Evolutionary conservation across 2,888 invertebrate genomes (phyloP).

Genomic region (Rambutsinella grinnellia): DNA sequence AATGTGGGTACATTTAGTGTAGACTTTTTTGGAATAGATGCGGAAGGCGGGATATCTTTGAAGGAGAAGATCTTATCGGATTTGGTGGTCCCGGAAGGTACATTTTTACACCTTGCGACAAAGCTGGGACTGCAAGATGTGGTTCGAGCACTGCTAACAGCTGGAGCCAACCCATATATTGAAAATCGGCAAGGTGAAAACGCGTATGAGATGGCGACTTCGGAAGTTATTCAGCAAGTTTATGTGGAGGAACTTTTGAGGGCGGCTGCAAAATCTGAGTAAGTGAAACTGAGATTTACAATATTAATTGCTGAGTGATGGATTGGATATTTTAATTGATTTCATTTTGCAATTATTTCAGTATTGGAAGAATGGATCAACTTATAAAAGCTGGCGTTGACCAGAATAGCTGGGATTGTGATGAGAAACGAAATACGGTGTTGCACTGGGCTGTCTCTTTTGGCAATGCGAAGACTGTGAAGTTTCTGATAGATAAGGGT

Average conservation of each 20-base stretch:
- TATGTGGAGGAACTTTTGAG: conserved; percentile 75
- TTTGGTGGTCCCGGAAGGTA: conserved; percentile 71
- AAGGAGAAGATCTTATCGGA: conserved; percentile 72
- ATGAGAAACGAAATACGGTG: conserved; percentile 74
- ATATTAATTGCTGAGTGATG: not conserved
- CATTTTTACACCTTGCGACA: conserved; percentile 73
- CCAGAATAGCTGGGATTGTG: conserved; percentile 75
- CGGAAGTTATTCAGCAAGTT: conserved; percentile 72
- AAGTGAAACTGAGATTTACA: conserved; percentile 38
- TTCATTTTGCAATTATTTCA: conserved; percentile 68
- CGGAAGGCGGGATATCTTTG: conserved; percentile 68
- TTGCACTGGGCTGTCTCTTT: conserved; percentile 78
- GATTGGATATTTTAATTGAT: not conserved
- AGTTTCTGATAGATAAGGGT: conserved; percentile 73
- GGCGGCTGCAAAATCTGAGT: conserved; percentile 76
- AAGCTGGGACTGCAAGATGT: conserved; percentile 72
- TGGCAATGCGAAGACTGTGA: conserved; percentile 73
- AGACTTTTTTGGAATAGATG: no score
- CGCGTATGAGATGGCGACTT: conserved; percentile 72
- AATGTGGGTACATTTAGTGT: conserved; percentile 68
- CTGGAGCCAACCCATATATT: conserved; percentile 75
- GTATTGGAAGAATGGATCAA: conserved; percentile 73
- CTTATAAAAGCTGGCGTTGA: conserved; percentile 74
- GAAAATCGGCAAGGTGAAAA: conserved; percentile 73
- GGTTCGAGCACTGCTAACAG: conserved; percentile 73